Conservation (phyloP, 2,888 invertebrate species). For the Mycalesis mineus region DNA sequence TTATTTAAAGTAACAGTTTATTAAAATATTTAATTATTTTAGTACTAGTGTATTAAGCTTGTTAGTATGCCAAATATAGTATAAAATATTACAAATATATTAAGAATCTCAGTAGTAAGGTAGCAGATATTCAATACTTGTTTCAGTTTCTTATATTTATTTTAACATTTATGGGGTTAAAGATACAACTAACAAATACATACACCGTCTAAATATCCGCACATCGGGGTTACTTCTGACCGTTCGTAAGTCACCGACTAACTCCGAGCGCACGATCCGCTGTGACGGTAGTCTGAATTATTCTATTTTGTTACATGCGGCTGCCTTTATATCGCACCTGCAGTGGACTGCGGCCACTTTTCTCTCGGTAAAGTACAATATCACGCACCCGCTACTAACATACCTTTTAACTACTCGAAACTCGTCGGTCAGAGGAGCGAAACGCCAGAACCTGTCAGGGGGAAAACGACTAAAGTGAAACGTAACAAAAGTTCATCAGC, state of each 20-base stretch:
- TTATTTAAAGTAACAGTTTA: conserved; percentile 20
- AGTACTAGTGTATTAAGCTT: conserved; percentile 11
- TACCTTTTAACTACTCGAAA: conserved; percentile 65
- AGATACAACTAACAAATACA: conserved; percentile 11
- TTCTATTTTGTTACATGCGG: conserved; percentile 80
- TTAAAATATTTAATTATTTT: conserved; percentile 14
- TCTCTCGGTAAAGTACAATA: conserved; percentile 84
- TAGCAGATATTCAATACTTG: conserved; percentile 2
- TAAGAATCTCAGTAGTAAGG: conserved; percentile 2
- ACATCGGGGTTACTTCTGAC: neutral
- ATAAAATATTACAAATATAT: conserved; percentile 3
- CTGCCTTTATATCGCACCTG: conserved; percentile 77
- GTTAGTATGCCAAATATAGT: conserved; percentile 20
- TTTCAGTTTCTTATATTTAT: conserved; percentile 2
- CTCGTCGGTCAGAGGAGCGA: conserved; percentile 55
- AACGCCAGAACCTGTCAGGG: conserved; percentile 58
- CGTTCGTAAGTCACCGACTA: conserved; percentile 13
- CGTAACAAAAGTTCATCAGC: conserved; percentile 74
- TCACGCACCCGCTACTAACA: conserved; percentile 80
- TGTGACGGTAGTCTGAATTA: conserved; percentile 52
- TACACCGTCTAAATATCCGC: conserved; percentile 16
- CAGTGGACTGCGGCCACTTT: conserved; percentile 82
- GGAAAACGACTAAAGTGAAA: conserved; percentile 59
- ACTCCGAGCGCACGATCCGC: conserved; percentile 11
- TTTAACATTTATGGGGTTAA: conserved; percentile 11